phyloP scores from a whole-genome alignment of 2,888 invertebrate genomes.

The Drosophila peninsularis region DNA sequence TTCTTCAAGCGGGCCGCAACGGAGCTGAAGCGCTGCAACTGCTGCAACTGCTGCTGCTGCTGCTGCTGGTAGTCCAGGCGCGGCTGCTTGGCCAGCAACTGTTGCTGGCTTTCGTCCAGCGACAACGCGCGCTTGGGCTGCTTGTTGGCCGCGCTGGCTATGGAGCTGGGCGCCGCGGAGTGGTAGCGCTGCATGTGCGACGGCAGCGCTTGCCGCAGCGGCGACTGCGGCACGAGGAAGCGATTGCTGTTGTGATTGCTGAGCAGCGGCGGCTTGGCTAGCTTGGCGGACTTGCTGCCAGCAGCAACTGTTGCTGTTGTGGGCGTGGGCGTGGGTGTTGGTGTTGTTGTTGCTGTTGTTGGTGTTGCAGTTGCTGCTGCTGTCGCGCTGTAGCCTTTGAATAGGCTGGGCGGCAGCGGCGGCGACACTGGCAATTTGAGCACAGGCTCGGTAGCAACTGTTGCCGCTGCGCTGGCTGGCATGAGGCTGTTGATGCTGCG shows the following conservation, averaged over 20 bases:
- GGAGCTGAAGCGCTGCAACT: background rate
- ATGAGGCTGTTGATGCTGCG: slow-evolving; percentile 73
- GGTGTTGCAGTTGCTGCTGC: background rate
- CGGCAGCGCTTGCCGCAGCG: slow-evolving; percentile 77
- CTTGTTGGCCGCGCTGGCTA: slow-evolving; percentile 83
- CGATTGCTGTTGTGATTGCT: slow-evolving; percentile 35
- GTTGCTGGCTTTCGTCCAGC: slow-evolving; percentile 72
- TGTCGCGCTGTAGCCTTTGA: slow-evolving; percentile 67
- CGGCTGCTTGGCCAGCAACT: slow-evolving; percentile 67
- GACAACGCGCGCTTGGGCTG: slow-evolving; percentile 81
- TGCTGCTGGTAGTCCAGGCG: slow-evolving; percentile 70
- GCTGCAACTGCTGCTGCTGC: slow-evolving; percentile 22
- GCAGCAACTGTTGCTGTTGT: background rate
- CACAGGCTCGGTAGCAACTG: slow-evolving; percentile 41
- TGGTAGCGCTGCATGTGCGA: slow-evolving; percentile 71
- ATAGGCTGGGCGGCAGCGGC: slow-evolving; percentile 83
- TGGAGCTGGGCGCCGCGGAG: slow-evolving; percentile 79
- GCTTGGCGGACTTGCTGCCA: slow-evolving; percentile 4
- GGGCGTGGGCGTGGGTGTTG: background rate
- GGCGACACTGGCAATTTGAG: slow-evolving; percentile 80
- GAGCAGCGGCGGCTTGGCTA: slow-evolving; percentile 18
- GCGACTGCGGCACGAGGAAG: slow-evolving; percentile 12
- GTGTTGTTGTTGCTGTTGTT: background rate
- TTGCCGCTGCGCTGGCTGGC: slow-evolving; percentile 18
- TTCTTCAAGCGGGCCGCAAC: slow-evolving; percentile 34